A percentile compares a stretch with the other conserved stretches of the same genome.
Evolutionary conservation across 1,140 invertebrate genomes (phyloP).

Genomic region (Tenebrio molitor): DNA sequence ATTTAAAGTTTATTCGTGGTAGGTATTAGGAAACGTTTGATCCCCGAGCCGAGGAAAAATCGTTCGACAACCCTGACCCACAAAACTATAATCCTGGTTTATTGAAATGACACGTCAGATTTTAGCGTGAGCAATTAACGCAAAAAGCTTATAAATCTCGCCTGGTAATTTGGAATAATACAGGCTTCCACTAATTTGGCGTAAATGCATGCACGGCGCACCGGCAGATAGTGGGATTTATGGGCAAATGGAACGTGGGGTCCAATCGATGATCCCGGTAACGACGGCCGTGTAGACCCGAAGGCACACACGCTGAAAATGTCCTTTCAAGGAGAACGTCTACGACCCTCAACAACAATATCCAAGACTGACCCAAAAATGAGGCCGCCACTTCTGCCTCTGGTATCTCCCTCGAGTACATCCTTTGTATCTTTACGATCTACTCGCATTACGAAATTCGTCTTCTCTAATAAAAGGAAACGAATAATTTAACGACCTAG

Average conservation of each 20-base stretch:
- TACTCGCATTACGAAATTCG: conserved; percentile 40
- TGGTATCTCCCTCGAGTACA: conserved; percentile 26
- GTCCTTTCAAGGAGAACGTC: conserved; percentile 26
- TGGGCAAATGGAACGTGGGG: conserved; percentile 44
- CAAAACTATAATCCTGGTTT: conserved; percentile 6
- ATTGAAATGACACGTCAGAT: conserved; percentile 40
- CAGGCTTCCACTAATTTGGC: conserved; percentile 52
- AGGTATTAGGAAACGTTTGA: neutral
- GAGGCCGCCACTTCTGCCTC: neutral
- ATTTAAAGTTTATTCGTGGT: neutral
- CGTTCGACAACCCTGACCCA: neutral
- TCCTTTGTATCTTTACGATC: conserved; percentile 38
- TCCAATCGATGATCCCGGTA: conserved; percentile 47
- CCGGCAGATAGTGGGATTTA: conserved; percentile 53
- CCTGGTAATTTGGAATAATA: conserved; percentile 54
- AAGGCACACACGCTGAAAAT: conserved; percentile 19
- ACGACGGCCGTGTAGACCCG: conserved; percentile 11
- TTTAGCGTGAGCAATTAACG: conserved; percentile 50
- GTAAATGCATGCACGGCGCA: conserved; percentile 48
- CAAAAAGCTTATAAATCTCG: conserved; percentile 58
- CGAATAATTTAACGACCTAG: conserved; percentile 45
- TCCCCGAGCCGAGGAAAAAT: too few relatives aligned
- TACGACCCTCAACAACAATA: conserved; percentile 8
- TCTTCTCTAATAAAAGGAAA: conserved; percentile 47
- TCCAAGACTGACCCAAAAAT: conserved; percentile 16